Percentiles rank a stretch among this genome's conserved stretches.
Conservation (phyloP, 2,797 vertebrate species). For the Menidia menidia region DNA sequence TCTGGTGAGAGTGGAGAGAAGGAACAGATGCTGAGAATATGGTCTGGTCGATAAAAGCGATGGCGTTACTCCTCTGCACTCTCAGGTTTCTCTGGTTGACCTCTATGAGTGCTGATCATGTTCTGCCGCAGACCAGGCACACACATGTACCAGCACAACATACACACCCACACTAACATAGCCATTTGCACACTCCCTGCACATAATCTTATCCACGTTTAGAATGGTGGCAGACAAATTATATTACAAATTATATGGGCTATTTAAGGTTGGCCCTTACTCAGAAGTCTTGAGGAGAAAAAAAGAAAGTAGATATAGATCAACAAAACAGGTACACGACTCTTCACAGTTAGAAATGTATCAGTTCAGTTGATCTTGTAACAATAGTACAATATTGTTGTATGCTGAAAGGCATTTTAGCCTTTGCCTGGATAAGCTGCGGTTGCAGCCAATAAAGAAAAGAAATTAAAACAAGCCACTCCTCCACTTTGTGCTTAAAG, state of each 20-base stretch:
- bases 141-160: slow-evolving; percentile 21
- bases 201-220: slow-evolving; percentile 18
- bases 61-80: slow-evolving; percentile 78
- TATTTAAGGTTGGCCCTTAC: slow-evolving; percentile 27
- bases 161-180: not conserved
- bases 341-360: not conserved
- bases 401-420: not conserved
- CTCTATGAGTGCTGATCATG: slow-evolving; percentile 79
- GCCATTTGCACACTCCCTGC: slow-evolving; percentile 6
- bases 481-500: slow-evolving; percentile 21
- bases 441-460: slow-evolving; percentile 22
- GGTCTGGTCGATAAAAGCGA: slow-evolving; percentile 81
- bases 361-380: slow-evolving; percentile 10
- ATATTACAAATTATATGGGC: slow-evolving; percentile 37
- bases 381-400: not conserved
- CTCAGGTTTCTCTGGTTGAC: slow-evolving; percentile 83
- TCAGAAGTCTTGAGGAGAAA: slow-evolving; percentile 30
- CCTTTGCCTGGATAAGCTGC: slow-evolving; percentile 27
- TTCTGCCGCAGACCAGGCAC: slow-evolving; percentile 74
- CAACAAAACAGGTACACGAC: slow-evolving; percentile 1
- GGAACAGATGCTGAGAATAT: slow-evolving; percentile 77
- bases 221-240: slow-evolving; percentile 35
- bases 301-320: slow-evolving; percentile 9
- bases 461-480: slow-evolving; percentile 16
- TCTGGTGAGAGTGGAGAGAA: slow-evolving; percentile 43